Conservation (phyloP, 2,888 invertebrate genomes). For the Exephanes ischioxanthus region DNA sequence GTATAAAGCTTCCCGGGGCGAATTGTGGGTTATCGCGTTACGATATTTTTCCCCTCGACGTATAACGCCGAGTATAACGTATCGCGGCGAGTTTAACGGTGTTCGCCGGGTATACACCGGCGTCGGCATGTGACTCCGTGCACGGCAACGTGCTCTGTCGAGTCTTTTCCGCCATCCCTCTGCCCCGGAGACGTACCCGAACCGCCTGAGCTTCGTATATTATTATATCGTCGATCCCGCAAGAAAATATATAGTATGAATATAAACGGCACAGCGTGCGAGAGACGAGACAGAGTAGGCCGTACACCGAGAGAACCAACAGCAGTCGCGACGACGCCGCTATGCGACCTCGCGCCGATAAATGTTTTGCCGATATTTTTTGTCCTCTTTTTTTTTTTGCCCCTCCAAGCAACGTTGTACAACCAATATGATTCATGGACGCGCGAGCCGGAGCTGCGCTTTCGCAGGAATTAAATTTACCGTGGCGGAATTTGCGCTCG, state of each 20-base stretch:
- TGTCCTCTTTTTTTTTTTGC: conserved; percentile 19
- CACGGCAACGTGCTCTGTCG: conserved; percentile 15
- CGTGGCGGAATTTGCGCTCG: conserved; percentile 47
- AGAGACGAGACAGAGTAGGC: conserved; percentile 37
- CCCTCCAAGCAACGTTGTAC: conserved; percentile 44
- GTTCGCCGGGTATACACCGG: background rate
- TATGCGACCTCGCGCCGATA: conserved; percentile 59
- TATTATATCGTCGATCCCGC: conserved; percentile 64
- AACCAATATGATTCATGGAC: conserved; percentile 69
- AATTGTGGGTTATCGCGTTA: conserved; percentile 55
- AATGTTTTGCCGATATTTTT: conserved; percentile 68
- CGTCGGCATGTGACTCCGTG: conserved; percentile 5
- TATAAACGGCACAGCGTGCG: conserved; percentile 16
- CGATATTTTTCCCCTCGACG: conserved; percentile 42
- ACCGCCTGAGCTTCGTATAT: conserved; percentile 54
- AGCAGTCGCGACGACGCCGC: conserved; percentile 46
- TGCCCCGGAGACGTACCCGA: conserved; percentile 46
- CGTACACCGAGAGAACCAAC: conserved; percentile 22
- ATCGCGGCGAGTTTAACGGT: conserved; percentile 42
- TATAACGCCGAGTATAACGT: conserved; percentile 34
- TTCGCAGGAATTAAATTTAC: conserved; percentile 65
- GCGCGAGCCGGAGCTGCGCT: conserved; percentile 47
- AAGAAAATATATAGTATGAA: conserved; percentile 54
- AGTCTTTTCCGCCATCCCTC: conserved; percentile 60
- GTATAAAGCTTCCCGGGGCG: conserved; percentile 47